A percentile compares a stretch with the other conserved stretches of the same genome.
Evolutionary conservation across 2,113 vertebrate genomes (phyloP).

Genomic region (Pristiophorus japonicus): DNA sequence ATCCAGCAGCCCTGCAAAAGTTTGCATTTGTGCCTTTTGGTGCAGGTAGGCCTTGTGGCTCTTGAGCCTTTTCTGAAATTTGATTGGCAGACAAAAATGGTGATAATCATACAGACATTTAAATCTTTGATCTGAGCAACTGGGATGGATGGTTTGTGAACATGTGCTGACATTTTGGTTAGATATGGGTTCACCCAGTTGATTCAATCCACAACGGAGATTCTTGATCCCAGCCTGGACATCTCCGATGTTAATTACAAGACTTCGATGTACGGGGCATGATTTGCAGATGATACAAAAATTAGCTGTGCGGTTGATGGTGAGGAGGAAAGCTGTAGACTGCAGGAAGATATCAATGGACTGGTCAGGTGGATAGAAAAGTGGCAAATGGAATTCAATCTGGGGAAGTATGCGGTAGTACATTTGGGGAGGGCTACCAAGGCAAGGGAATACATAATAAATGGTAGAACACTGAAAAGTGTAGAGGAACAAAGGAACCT

Average conservation of each 20-base stretch:
- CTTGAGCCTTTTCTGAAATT: not conserved
- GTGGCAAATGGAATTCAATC: no score
- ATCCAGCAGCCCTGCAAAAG: conserved; percentile 75
- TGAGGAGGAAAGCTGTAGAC: no score
- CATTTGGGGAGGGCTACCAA: no score
- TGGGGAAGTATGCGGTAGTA: no score
- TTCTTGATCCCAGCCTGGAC: not conserved
- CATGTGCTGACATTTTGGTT: not conserved
- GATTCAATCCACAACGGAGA: not conserved
- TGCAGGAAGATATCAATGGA: no score
- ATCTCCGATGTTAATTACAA: not conserved
- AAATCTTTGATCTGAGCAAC: not conserved
- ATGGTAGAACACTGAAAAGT: no score
- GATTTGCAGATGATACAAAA: no score
- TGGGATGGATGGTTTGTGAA: not conserved
- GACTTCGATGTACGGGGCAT: no score
- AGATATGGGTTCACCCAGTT: not conserved
- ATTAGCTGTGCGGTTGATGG: no score
- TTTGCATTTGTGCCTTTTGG: conserved; percentile 91
- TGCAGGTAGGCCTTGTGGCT: conserved; percentile 65
- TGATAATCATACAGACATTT: not conserved
- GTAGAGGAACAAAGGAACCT: no score
- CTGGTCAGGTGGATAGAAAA: no score
- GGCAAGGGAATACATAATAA: no score
- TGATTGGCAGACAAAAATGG: not conserved